Conservation (phyloP, 1,140 invertebrate genomes). For the Saccostrea cuccullata region DNA sequence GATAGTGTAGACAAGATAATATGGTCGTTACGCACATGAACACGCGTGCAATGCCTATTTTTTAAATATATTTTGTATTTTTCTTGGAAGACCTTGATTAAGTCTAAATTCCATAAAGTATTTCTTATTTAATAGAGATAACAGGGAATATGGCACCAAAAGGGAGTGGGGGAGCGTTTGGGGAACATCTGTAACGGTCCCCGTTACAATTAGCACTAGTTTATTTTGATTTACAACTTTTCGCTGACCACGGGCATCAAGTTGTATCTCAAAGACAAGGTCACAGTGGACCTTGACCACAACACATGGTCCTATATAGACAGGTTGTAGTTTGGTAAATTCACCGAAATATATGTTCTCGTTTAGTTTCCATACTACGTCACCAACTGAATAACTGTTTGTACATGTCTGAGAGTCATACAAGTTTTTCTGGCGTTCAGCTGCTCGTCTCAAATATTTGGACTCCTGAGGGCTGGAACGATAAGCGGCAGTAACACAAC, state of each 20-base stretch:
- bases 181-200: too few relatives aligned
- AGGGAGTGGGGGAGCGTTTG: too few relatives aligned
- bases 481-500: neutral
- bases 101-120: too few relatives aligned
- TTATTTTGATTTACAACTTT: conserved; percentile 36
- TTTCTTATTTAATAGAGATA: too few relatives aligned
- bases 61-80: too few relatives aligned
- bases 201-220: neutral
- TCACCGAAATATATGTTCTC: neutral
- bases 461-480: too few relatives aligned
- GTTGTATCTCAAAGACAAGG: conserved; percentile 24
- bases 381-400: neutral
- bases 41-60: too few relatives aligned
- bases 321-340: neutral
- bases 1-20: too few relatives aligned
- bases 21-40: too few relatives aligned
- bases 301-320: conserved; percentile 36
- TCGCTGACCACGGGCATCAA: neutral
- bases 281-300: neutral
- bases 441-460: neutral
- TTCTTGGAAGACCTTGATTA: too few relatives aligned
- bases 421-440: neutral
- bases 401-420: neutral
- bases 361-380: too few relatives aligned
- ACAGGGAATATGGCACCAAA: too few relatives aligned